Conservation (phyloP, 2,888 invertebrate species). For the Melikaiella ostensackeni region DNA sequence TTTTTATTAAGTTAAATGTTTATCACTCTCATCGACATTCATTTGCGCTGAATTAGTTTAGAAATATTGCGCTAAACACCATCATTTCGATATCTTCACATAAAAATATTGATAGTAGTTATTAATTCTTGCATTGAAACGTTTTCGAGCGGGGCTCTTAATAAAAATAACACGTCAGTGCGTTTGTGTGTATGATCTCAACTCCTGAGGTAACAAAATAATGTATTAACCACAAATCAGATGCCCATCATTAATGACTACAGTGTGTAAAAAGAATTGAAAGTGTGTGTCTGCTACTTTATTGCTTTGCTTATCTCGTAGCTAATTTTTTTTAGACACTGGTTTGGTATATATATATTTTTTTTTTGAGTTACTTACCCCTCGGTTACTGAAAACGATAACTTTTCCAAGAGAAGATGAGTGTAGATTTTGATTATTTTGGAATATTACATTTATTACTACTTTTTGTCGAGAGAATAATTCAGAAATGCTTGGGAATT, state of each 20-base stretch:
- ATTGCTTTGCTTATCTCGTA: slow-evolving; percentile 58
- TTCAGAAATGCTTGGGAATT: slow-evolving; percentile 4
- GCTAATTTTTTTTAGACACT: slow-evolving; percentile 51
- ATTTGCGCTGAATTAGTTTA: slow-evolving; percentile 60
- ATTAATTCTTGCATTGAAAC: slow-evolving; percentile 46
- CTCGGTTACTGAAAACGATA: slow-evolving; percentile 14
- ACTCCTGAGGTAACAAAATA: slow-evolving; percentile 76
- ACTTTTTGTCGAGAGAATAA: slow-evolving; percentile 3
- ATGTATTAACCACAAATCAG: slow-evolving; percentile 65
- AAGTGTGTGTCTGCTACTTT: slow-evolving; percentile 65
- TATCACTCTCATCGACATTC: slow-evolving; percentile 54
- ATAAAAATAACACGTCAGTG: slow-evolving; percentile 58
- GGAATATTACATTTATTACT: not conserved
- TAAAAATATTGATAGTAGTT: slow-evolving; percentile 53
- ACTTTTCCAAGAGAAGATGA: slow-evolving; percentile 23
- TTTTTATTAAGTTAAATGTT: slow-evolving; percentile 26
- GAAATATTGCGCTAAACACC: slow-evolving; percentile 39
- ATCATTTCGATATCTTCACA: slow-evolving; percentile 53
- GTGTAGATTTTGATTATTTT: not conserved
- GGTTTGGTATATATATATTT: too few relatives aligned
- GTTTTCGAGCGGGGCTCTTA: slow-evolving; percentile 44
- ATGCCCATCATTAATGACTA: slow-evolving; percentile 57
- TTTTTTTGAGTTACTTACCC: slow-evolving; percentile 17
- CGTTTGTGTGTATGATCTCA: slow-evolving; percentile 74
- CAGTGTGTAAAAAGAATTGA: slow-evolving; percentile 55